Conservation (phyloP, 2,888 invertebrate genomes). For the Apocheima hispidaria region DNA sequence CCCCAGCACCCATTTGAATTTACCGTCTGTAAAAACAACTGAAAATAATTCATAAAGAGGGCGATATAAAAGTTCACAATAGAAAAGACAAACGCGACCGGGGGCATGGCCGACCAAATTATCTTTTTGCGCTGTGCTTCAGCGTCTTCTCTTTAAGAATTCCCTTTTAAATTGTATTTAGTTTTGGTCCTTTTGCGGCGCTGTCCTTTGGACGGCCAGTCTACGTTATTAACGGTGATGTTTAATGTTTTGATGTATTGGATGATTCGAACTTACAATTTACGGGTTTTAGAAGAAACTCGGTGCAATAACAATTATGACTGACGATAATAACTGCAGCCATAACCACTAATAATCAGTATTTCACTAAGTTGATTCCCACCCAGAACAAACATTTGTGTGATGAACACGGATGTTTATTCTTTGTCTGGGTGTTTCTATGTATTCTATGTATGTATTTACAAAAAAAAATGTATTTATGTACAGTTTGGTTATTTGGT, state of each 20-base stretch:
- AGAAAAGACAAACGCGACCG: slow-evolving; percentile 82
- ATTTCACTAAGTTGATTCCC: no score
- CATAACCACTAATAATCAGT: no score
- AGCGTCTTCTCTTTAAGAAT: slow-evolving; percentile 83
- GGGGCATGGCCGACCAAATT: slow-evolving; percentile 69
- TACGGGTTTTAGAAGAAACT: no score
- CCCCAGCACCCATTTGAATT: slow-evolving; percentile 68
- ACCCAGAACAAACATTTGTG: no score
- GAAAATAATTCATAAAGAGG: slow-evolving; percentile 83
- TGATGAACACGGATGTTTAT: no score
- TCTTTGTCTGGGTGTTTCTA: no score
- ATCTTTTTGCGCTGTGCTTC: slow-evolving; percentile 71
- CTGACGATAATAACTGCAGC: no score
- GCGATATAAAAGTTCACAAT: slow-evolving; percentile 82
- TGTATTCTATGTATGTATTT: no score
- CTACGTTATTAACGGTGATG: slow-evolving; percentile 70
- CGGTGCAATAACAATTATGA: no score
- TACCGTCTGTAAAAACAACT: slow-evolving; percentile 78
- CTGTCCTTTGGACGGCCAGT: slow-evolving; percentile 73
- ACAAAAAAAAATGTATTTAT: no score
- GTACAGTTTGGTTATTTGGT: no score
- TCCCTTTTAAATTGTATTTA: slow-evolving; percentile 84
- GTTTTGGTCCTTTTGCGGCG: slow-evolving; percentile 75
- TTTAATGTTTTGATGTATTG: slow-evolving; percentile 24
- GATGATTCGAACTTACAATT: not conserved